Evolutionary conservation across 1,140 invertebrate genomes (phyloP).

Genomic region (Nebria ingens): DNA sequence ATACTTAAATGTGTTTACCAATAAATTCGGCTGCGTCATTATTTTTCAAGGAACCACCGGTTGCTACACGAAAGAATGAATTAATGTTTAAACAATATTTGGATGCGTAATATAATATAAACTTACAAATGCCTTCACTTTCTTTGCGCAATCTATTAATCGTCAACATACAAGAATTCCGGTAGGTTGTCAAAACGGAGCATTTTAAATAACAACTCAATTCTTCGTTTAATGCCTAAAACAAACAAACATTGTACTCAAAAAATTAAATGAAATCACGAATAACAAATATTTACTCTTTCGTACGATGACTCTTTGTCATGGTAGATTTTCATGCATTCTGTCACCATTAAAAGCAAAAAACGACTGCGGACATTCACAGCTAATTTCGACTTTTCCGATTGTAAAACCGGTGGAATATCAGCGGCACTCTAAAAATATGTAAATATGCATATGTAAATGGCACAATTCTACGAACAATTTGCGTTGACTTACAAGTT

Average conservation of each 20-base stretch:
- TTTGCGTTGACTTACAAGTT: constrained; percentile 35
- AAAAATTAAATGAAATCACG: constrained; percentile 6
- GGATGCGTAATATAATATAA: too few species aligned
- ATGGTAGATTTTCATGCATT: constrained; percentile 69
- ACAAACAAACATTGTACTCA: constrained; percentile 17
- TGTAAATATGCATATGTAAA: constrained; percentile 10
- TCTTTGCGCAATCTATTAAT: constrained; percentile 66
- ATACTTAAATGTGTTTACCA: constrained; percentile 3
- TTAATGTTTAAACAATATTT: too few species aligned
- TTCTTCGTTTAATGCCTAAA: constrained; percentile 61
- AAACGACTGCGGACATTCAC: constrained; percentile 74
- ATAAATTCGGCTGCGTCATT: background rate
- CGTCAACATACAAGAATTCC: constrained; percentile 71
- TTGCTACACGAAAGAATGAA: too few species aligned
- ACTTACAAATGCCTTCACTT: constrained; percentile 31
- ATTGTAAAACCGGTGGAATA: constrained; percentile 50
- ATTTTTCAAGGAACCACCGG: constrained; percentile 13
- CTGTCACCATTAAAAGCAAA: constrained; percentile 77
- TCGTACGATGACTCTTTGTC: constrained; percentile 59
- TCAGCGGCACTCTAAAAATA: constrained; percentile 19
- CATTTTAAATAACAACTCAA: constrained; percentile 65
- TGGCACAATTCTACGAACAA: constrained; percentile 25
- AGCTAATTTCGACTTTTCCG: constrained; percentile 69
- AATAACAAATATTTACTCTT: constrained; percentile 34
- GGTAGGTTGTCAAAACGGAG: constrained; percentile 67